Conservation (phyloP, 2,113 vertebrate genomes). For the Rhinogobius similis region DNA sequence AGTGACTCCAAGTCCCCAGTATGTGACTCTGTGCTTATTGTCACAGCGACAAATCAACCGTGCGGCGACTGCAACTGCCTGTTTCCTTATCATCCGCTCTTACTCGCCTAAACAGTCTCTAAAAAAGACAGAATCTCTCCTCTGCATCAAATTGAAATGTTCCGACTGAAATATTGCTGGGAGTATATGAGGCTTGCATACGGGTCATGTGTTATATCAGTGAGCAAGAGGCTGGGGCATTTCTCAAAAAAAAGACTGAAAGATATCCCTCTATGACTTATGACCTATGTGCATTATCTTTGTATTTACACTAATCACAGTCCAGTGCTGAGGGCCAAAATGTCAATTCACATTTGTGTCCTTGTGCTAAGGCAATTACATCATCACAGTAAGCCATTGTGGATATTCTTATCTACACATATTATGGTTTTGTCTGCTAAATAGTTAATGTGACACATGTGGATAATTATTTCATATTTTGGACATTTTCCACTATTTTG, state of each 20-base stretch:
- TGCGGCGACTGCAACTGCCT: slow-evolving; percentile 60
- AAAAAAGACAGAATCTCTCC: slow-evolving; percentile 59
- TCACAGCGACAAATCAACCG: slow-evolving; percentile 65
- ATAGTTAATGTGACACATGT: no score
- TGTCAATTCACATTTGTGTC: not conserved
- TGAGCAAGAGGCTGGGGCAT: slow-evolving; percentile 36
- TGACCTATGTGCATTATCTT: not conserved
- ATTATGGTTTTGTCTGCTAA: no score
- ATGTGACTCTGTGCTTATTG: slow-evolving; percentile 51
- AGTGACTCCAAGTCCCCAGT: slow-evolving; percentile 57
- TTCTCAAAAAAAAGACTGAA: slow-evolving; percentile 15
- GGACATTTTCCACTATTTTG: no score
- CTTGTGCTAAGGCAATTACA: not conserved
- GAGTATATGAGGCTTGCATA: slow-evolving; percentile 51
- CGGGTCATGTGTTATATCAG: slow-evolving; percentile 63
- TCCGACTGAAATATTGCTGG: slow-evolving; percentile 65
- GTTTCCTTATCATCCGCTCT: slow-evolving; percentile 61
- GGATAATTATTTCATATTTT: no score
- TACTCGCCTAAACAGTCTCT: slow-evolving; percentile 57
- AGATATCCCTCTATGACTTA: slow-evolving; percentile 15
- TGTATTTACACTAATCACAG: not conserved
- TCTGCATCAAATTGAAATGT: slow-evolving; percentile 75
- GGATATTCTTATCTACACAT: not conserved
- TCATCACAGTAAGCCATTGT: not conserved
- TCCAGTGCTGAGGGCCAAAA: not conserved